A percentile compares a stretch with the other conserved stretches of the same genome.
These are phyloP conservation scores for Callyntrura guangdongensis DNA, from an alignment of 2,888 invertebrate genomes.

Conservation along the genomic window DNA sequence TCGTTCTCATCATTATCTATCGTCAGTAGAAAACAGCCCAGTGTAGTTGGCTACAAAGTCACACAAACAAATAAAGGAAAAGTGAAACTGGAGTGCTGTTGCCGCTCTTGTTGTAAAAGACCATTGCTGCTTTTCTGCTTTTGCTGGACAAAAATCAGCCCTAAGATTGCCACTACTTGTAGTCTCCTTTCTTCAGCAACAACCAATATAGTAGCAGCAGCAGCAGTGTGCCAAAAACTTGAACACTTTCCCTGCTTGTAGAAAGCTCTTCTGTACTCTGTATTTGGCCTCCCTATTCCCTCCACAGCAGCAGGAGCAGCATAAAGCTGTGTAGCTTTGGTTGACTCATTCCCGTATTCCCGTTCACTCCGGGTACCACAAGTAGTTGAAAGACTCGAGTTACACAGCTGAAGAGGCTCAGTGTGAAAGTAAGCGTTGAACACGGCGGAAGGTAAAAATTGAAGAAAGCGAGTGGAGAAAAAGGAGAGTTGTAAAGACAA, in stretches of 20 bases:
- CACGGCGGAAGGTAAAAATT: slow-evolving; percentile 50
- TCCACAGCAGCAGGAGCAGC: not conserved
- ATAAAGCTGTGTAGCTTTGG: not conserved
- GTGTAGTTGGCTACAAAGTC: too few relatives aligned
- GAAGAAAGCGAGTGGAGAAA: not conserved
- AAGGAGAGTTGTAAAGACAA: not conserved
- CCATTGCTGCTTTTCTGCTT: too few relatives aligned
- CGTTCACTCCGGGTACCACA: not conserved
- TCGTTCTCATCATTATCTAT: too few relatives aligned
- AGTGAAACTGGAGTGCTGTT: too few relatives aligned
- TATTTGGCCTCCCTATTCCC: not conserved
- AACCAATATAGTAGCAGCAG: not conserved
- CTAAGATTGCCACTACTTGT: too few relatives aligned
- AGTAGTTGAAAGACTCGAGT: slow-evolving; percentile 39
- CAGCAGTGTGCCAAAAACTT: not conserved
- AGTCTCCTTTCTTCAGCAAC: too few relatives aligned
- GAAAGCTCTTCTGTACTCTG: too few relatives aligned
- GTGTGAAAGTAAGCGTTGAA: slow-evolving; percentile 63
- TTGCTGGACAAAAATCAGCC: too few relatives aligned
- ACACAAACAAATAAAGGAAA: too few relatives aligned
- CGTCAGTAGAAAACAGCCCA: too few relatives aligned
- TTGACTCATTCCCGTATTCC: not conserved
- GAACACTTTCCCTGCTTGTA: too few relatives aligned
- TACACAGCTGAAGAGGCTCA: slow-evolving; percentile 39
- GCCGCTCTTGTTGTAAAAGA: too few relatives aligned